Evolutionary conservation across 2,113 vertebrate species (phyloP), one percentile per base, ranked within the genome.

Genomic region (Brevimyrus niger): DNA sequence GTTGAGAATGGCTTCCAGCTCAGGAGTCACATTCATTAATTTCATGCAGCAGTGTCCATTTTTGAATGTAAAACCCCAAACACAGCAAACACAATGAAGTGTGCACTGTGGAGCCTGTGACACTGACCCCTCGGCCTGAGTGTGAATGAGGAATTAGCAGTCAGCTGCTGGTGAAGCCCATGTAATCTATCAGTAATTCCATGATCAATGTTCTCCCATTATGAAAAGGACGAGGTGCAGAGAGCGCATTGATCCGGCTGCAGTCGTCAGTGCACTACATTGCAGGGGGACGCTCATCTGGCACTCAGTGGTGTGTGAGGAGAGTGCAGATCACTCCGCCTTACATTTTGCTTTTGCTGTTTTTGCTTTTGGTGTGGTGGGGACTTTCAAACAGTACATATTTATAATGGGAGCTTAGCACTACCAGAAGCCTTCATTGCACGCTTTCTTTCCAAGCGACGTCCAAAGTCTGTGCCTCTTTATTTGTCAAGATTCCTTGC

Each of bases 191-290:
- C 76, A 89, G 51, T 85, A 46, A 84, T 31, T 89, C 53, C 46
- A 46, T 58, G 69, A 83, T 89, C 88, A 44, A 44, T 82, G 48
- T 55, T 82, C 50, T 48, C 88, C 80, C 50, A 83, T 89, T 89
- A 89, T 53, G 69, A 85, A 61, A 38, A 55, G 55, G 42, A 27
- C 50, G 23, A 21, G 53, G 42, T 47, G 51, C 13, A 58, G 11
- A 46, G 21, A 19, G 35, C 19, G 17, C 76, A 89, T 61, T 42
- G 50, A 58, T 61, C 31, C 27, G 7, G 48, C 47, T 44, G 73
- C 73, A 73, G 46, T 5, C 53, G 69, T 53, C 88, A 53, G 69
- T 31, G 10, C 13, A 21, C 47, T 15, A 87, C 31, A 23, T 88
- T 38, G 44, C n/a, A 2, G 65, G 21, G 87, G n/a, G 87, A n/a